A percentile compares a stretch with the other conserved stretches of the same genome.
Evolutionary conservation across 2,888 invertebrate genomes (phyloP).

Genomic region (Labia minor): DNA sequence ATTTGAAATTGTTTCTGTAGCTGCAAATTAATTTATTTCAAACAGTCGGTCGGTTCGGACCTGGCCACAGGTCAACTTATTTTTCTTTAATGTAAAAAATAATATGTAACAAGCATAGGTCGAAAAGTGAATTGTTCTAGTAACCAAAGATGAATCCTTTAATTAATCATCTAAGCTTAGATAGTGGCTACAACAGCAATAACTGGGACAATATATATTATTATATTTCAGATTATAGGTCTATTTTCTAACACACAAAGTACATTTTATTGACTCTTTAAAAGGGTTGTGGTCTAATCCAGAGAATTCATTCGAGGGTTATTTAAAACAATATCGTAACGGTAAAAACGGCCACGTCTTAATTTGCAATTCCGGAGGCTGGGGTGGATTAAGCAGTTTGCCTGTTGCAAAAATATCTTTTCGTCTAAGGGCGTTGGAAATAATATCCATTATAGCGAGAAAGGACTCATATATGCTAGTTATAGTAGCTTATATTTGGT

Average conservation of each 20-base stretch:
- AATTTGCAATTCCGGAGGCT: neutral
- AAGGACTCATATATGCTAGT: slow-evolving; percentile 5
- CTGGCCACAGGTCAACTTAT: no score
- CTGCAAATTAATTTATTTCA: no score
- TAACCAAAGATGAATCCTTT: neutral
- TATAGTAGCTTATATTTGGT: slow-evolving; percentile 2
- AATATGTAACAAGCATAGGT: no score
- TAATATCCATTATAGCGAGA: slow-evolving; percentile 13
- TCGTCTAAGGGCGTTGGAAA: neutral
- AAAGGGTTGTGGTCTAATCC: slow-evolving; percentile 5
- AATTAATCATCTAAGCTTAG: neutral
- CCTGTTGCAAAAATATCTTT: slow-evolving; percentile 7
- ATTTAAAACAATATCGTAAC: slow-evolving; percentile 13
- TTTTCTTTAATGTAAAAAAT: no score
- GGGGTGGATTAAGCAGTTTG: slow-evolving; percentile 1
- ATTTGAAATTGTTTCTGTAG: no score
- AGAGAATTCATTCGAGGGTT: neutral
- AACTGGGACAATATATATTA: neutral
- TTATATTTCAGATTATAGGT: neutral
- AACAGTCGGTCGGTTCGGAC: no score
- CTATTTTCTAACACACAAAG: neutral
- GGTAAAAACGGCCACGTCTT: slow-evolving; percentile 13
- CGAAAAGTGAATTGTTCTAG: neutral
- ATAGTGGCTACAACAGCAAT: neutral
- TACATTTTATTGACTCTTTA: slow-evolving; percentile 13